These are phyloP conservation scores for Caloenas nicobarica DNA, from an alignment of 2,113 vertebrate species.

Conservation along the genomic window DNA sequence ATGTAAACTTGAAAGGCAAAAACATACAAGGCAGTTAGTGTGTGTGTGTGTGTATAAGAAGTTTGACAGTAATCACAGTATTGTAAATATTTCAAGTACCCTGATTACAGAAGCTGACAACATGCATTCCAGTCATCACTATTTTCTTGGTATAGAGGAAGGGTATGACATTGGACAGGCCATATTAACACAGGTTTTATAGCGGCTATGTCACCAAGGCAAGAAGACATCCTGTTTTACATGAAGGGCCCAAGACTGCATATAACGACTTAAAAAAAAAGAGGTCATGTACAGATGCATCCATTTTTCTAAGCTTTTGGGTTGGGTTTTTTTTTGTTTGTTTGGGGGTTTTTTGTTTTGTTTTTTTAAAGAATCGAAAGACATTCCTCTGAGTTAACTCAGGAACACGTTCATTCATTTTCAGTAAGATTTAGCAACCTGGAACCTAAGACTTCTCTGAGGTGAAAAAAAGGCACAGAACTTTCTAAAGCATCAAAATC, in stretches of 20 bases:
- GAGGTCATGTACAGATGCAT: neutral
- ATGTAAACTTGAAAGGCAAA: neutral
- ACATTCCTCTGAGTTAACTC: neutral
- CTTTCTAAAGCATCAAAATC: neutral
- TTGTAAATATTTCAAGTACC: constrained; percentile 49
- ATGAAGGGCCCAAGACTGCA: neutral
- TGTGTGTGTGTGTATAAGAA: neutral
- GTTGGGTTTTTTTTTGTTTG: neutral
- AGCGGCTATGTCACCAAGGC: neutral
- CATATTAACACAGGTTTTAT: neutral
- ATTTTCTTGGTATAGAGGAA: neutral
- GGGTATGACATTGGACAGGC: neutral
- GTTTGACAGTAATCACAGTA: neutral
- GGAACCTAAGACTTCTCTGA: neutral
- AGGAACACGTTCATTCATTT: neutral
- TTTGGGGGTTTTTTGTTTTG: neutral
- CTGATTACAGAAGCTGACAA: constrained; percentile 30
- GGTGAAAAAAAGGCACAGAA: neutral
- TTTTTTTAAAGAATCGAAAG: neutral
- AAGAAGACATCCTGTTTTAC: neutral
- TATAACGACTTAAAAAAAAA: neutral
- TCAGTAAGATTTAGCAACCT: neutral
- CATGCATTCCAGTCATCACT: constrained; percentile 55
- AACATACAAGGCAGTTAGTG: neutral
- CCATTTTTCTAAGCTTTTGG: neutral